Evolutionary conservation across 30 jellyfish, hydroid and myxozoan species (phyloP).

Genomic region (Sanderia malayensis): DNA sequence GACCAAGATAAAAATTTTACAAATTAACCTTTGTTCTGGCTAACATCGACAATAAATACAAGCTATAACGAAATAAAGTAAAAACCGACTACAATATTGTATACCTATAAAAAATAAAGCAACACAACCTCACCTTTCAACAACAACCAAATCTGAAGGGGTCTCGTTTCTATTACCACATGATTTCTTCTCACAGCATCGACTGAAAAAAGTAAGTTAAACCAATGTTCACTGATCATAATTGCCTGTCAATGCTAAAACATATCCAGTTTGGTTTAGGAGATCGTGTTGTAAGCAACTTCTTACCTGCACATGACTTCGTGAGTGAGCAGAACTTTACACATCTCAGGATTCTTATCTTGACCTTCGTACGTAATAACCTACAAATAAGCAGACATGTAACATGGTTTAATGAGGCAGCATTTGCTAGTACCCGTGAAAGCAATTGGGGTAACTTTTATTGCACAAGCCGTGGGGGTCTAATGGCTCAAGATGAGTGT

Average conservation of each 20-base stretch:
- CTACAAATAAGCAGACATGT: no score
- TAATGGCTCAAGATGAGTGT: no score
- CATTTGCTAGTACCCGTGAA: no score
- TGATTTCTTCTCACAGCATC: conserved; percentile 98
- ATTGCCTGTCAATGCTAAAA: neutral
- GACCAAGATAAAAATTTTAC: no score
- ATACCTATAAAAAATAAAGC: no score
- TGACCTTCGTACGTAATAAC: conserved; percentile 96
- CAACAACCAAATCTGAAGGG: conserved; percentile 96
- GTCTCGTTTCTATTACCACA: conserved; percentile 99
- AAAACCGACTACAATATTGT: no score
- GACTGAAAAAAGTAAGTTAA: conserved; percentile 49
- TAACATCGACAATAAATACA: no score
- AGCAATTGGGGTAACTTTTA: no score
- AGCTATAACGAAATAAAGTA: no score
- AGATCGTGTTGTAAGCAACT: neutral
- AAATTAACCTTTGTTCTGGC: no score
- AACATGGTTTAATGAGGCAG: no score
- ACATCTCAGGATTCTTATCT: conserved; percentile 99
- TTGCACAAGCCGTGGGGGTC: no score
- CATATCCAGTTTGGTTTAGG: conserved; percentile 9
- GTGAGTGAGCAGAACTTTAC: conserved; percentile 99
- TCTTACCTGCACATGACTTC: conserved; percentile 99
- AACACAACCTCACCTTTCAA: conserved; percentile 75
- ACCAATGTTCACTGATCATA: neutral